These are phyloP conservation scores for Rhyzopertha dominica DNA, from an alignment of 1,140 invertebrate genomes.

Conservation along the genomic window DNA sequence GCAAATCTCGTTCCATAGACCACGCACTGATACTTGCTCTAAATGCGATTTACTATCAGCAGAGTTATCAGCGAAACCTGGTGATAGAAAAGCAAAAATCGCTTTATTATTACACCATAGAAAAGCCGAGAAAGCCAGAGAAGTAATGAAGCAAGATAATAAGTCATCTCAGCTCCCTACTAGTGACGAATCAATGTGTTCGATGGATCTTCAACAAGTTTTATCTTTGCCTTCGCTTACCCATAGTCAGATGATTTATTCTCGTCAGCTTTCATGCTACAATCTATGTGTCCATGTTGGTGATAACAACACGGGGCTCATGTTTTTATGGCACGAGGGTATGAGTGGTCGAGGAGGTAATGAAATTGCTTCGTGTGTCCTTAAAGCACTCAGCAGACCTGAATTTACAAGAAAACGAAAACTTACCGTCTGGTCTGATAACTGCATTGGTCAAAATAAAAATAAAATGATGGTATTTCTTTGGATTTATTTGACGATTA, in stretches of 20 bases:
- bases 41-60: neutral
- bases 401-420: conserved; percentile 2
- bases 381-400: neutral
- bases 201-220: conserved; percentile 11
- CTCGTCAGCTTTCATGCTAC: conserved; percentile 10
- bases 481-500: neutral
- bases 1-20: neutral
- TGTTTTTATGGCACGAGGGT: conserved; percentile 12
- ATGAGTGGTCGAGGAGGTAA: conserved; percentile 8
- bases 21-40: conserved; percentile 9
- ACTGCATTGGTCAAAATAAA: conserved; percentile 14
- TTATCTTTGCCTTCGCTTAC: conserved; percentile 8
- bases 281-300: conserved; percentile 8
- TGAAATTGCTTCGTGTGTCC: conserved; percentile 11
- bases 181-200: neutral
- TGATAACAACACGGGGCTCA: conserved; percentile 7
- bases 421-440: neutral
- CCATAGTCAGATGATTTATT: conserved; percentile 11
- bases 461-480: conserved; percentile 10
- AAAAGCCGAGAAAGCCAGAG: conserved; percentile 5
- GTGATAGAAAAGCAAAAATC: conserved; percentile 7
- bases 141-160: conserved; percentile 5
- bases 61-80: neutral
- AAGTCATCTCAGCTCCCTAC: neutral
- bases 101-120: conserved; percentile 6